A percentile compares a stretch with the other conserved stretches of the same genome.
These are phyloP conservation scores for Urocyon cinereoargenteus DNA, from an alignment of 2,797 vertebrate genomes.

Conservation along the genomic window DNA sequence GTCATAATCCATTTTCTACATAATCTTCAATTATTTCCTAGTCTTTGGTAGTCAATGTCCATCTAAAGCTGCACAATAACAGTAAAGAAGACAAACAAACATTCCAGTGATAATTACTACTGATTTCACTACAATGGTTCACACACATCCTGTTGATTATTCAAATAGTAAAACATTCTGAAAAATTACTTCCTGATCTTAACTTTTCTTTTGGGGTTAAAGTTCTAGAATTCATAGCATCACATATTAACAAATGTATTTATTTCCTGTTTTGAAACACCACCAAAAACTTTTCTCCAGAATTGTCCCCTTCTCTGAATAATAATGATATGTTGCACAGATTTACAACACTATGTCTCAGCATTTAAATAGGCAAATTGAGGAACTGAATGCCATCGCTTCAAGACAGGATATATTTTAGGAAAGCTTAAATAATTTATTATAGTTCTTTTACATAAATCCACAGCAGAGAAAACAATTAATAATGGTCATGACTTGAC, in stretches of 20 bases:
- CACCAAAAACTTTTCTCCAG: background rate
- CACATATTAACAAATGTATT: slow-evolving; percentile 85
- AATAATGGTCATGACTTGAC: slow-evolving; percentile 12
- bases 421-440: background rate
- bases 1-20: slow-evolving; percentile 21
- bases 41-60: slow-evolving; percentile 74
- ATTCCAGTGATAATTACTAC: slow-evolving; percentile 86
- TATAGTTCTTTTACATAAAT: slow-evolving; percentile 18
- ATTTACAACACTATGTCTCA: background rate
- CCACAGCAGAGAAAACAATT: background rate
- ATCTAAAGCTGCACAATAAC: slow-evolving; percentile 87
- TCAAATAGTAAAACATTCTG: slow-evolving; percentile 89
- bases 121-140: slow-evolving; percentile 86
- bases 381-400: background rate
- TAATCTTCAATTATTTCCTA: slow-evolving; percentile 51
- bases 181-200: slow-evolving; percentile 85
- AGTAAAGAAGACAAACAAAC: slow-evolving; percentile 88
- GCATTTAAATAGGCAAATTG: slow-evolving; percentile 22
- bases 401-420: slow-evolving; percentile 24
- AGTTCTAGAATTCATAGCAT: slow-evolving; percentile 87
- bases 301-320: slow-evolving; percentile 32
- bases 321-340: background rate
- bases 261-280: slow-evolving; percentile 72
- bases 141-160: slow-evolving; percentile 91
- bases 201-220: slow-evolving; percentile 87